These are phyloP conservation scores for Paragorgia papillata DNA, from an alignment of 92 coral and sea anemone genomes.

Conservation along the genomic window DNA sequence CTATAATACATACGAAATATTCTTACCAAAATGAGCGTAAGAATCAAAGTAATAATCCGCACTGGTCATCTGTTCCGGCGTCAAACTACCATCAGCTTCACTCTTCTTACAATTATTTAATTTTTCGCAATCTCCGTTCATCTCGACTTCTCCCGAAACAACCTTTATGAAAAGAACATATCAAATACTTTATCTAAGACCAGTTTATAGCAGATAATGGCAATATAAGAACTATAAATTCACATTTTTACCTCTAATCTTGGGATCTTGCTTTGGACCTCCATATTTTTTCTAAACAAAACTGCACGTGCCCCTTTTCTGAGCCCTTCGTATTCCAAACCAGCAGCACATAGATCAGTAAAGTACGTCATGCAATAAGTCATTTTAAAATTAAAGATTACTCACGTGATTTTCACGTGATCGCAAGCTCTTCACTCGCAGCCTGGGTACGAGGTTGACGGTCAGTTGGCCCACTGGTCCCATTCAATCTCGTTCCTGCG, in stretches of 20 bases:
- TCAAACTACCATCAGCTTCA: neutral
- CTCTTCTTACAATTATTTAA: neutral
- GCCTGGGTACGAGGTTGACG: too few relatives aligned
- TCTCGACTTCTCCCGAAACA: neutral
- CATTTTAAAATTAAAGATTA: too few relatives aligned
- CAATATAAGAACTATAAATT: neutral
- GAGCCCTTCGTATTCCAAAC: neutral
- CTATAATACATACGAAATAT: neutral
- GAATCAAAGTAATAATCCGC: conserved; percentile 99
- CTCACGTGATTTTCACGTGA: too few relatives aligned
- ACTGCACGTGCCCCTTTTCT: neutral
- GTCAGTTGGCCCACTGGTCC: too few relatives aligned
- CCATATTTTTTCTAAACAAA: conserved; percentile 54
- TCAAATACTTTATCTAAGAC: neutral
- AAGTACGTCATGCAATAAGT: neutral
- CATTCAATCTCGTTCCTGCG: too few relatives aligned
- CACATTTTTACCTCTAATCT: conserved; percentile 89
- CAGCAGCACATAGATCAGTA: neutral
- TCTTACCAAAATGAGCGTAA: conserved; percentile 96
- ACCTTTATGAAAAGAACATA: conserved; percentile 2
- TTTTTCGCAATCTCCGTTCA: conserved; percentile 36
- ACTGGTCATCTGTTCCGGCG: conserved; percentile 85
- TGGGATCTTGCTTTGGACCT: conserved; percentile 80
- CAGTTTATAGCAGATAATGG: too few relatives aligned
- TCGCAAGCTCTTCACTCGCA: too few relatives aligned